Percentiles rank a stretch among this genome's conserved stretches.
Evolutionary conservation across 2,888 invertebrate species (phyloP).

Genomic region (Spilarctia lutea): DNA sequence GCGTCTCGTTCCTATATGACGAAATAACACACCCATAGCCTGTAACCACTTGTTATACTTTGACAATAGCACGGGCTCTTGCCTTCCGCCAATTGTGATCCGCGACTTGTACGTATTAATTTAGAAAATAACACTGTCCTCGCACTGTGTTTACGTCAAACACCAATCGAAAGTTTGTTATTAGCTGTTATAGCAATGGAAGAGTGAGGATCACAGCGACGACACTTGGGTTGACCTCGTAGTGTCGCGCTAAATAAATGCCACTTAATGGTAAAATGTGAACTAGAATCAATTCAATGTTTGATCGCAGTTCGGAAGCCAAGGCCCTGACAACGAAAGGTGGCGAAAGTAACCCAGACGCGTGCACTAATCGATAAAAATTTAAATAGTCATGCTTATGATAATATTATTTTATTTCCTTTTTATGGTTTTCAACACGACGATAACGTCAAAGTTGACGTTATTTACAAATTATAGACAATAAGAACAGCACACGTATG

Average conservation of each 20-base stretch:
- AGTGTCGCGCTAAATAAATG: slow-evolving; percentile 62
- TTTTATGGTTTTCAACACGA: background rate
- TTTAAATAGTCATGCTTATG: slow-evolving; percentile 54
- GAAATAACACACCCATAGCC: slow-evolving; percentile 61
- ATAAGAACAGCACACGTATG: background rate
- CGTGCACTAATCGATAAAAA: slow-evolving; percentile 63
- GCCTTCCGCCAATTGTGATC: slow-evolving; percentile 61
- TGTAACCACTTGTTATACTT: slow-evolving; percentile 57
- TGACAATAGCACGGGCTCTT: slow-evolving; percentile 64
- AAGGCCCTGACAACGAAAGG: slow-evolving; percentile 79
- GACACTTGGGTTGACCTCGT: slow-evolving; percentile 61
- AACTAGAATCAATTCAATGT: slow-evolving; percentile 62
- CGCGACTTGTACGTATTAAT: slow-evolving; percentile 48
- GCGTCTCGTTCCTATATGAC: slow-evolving; percentile 58
- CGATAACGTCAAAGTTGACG: background rate
- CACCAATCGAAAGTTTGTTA: slow-evolving; percentile 61
- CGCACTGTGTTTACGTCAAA: slow-evolving; percentile 51
- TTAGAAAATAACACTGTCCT: slow-evolving; percentile 56
- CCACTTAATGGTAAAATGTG: slow-evolving; percentile 60
- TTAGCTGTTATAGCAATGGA: slow-evolving; percentile 45
- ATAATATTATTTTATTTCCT: slow-evolving; percentile 25
- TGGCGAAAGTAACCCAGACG: slow-evolving; percentile 81
- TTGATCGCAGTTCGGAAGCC: slow-evolving; percentile 56
- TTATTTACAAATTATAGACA: background rate
- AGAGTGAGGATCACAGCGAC: slow-evolving; percentile 46